A percentile compares a stretch with the other conserved stretches of the same genome.
phyloP scores from a whole-genome alignment of 2,113 vertebrate genomes.

The Puma concolor region DNA sequence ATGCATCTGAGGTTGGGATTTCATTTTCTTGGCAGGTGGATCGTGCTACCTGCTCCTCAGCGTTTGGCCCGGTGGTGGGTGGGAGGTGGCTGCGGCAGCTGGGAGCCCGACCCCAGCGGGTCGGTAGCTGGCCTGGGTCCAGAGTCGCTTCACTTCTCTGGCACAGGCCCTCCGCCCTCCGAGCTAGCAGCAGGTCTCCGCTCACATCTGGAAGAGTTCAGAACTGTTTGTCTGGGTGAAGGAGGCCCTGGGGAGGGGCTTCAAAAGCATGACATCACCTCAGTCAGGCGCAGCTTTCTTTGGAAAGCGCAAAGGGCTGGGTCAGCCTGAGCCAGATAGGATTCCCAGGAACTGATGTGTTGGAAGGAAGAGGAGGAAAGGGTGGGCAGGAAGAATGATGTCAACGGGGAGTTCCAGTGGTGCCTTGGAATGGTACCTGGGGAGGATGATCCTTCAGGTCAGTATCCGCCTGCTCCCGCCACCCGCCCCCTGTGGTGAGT shows the following conservation, averaged over 20 bases:
- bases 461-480: background rate
- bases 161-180: conserved; percentile 33
- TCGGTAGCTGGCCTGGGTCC: background rate
- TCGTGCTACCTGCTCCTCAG: background rate
- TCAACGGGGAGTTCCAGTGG: background rate
- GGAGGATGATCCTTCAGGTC: background rate
- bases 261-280: conserved; percentile 69
- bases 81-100: background rate
- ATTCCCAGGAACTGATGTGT: conserved; percentile 48
- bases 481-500: background rate
- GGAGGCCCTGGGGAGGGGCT: conserved; percentile 75
- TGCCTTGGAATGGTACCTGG: background rate
- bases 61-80: background rate
- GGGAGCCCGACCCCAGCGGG: background rate
- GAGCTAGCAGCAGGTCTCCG: conserved; percentile 40
- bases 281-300: conserved; percentile 69
- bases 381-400: background rate
- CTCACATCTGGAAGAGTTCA: conserved; percentile 82
- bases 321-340: conserved; percentile 51
- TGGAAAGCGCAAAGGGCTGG: conserved; percentile 47
- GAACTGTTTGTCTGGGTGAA: conserved; percentile 80
- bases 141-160: conserved; percentile 54
- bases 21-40: background rate
- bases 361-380: background rate
- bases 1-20: background rate